phyloP scores from a whole-genome alignment of 2,113 vertebrate species.

The Megatriorchis doriae region DNA sequence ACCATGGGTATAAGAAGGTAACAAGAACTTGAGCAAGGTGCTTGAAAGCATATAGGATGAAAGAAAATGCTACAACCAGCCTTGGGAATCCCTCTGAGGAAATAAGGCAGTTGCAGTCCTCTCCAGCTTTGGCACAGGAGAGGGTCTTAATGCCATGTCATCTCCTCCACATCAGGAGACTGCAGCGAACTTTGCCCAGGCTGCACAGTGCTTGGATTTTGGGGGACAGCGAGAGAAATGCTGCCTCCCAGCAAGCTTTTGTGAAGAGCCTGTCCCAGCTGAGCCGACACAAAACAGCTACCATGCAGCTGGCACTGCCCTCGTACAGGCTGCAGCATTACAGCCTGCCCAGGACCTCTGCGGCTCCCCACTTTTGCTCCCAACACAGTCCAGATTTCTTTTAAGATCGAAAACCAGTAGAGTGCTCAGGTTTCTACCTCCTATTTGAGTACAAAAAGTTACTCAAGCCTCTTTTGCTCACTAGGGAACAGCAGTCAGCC shows the following conservation, averaged over 20 bases:
- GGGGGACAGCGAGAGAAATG: background rate
- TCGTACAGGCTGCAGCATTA: background rate
- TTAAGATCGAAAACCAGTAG: background rate
- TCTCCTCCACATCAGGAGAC: background rate
- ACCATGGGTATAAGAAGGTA: background rate
- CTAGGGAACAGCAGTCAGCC: background rate
- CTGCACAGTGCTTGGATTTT: background rate
- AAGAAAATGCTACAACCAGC: background rate
- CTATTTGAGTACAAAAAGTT: background rate
- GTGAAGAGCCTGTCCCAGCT: background rate
- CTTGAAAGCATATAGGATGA: background rate
- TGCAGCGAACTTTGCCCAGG: background rate
- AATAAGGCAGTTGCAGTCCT: background rate
- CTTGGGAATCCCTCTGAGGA: background rate
- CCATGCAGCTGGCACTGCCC: background rate
- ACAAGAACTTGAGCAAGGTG: background rate
- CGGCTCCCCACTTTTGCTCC: background rate
- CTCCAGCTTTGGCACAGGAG: background rate
- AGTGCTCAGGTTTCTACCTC: background rate
- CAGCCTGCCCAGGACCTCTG: background rate
- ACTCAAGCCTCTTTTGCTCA: background rate
- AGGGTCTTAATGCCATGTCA: background rate
- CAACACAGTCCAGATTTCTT: background rate
- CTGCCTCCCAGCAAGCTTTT: background rate
- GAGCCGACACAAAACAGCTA: background rate